Conservation (phyloP, 2,888 invertebrate species). For the Pharmacophagus antenor region DNA sequence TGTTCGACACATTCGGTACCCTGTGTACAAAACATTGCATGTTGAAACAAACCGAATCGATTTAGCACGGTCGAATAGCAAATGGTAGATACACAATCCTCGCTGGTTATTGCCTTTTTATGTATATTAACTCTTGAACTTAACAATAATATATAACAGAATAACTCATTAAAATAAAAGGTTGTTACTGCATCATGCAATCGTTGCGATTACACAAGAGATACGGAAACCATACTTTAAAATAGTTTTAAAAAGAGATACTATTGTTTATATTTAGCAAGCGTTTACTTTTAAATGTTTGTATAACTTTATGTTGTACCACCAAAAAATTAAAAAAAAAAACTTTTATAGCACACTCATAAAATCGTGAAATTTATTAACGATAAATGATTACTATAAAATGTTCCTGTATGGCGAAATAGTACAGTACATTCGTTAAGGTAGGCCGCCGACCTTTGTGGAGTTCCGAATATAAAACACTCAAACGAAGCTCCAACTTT, state of each 20-base stretch:
- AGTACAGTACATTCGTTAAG: constrained; percentile 19
- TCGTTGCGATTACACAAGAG: background rate
- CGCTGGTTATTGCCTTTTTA: background rate
- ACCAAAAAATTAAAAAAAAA: background rate
- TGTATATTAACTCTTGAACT: background rate
- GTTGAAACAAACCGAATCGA: constrained; percentile 11
- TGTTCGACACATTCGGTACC: constrained; percentile 7
- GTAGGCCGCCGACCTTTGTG: constrained; percentile 30
- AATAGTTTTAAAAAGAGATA: background rate
- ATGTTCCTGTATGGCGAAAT: constrained; percentile 16
- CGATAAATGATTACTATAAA: constrained; percentile 16
- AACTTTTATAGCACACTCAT: constrained; percentile 11
- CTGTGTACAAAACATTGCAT: constrained; percentile 13
- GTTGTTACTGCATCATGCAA: background rate
- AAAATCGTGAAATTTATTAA: constrained; percentile 14
- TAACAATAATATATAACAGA: background rate
- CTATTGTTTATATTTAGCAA: background rate
- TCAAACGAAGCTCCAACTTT: constrained; percentile 22
- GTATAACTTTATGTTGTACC: background rate
- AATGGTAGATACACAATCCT: background rate
- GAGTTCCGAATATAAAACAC: constrained; percentile 18
- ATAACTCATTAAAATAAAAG: background rate
- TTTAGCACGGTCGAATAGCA: constrained; percentile 17
- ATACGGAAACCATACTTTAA: background rate
- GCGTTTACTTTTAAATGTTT: background rate